Conservation (phyloP, 2,797 vertebrate species). For the Anableps anableps region DNA sequence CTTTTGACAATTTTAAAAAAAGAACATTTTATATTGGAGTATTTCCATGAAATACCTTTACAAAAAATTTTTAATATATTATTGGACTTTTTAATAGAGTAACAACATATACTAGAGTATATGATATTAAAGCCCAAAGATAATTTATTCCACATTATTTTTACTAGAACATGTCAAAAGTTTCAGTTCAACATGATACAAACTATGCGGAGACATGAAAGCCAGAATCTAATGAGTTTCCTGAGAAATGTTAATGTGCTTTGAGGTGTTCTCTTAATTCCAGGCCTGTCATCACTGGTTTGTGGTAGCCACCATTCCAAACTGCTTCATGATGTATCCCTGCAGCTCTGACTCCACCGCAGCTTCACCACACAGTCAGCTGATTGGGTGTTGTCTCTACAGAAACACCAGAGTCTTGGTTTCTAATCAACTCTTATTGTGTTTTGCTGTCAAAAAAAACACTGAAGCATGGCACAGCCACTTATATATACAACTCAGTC, state of each 20-base stretch:
- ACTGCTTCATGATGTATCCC: conserved; percentile 45
- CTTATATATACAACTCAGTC: conserved; percentile 36
- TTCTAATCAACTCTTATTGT: conserved; percentile 26
- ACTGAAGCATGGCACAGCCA: conserved; percentile 2
- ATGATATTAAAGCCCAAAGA: background rate
- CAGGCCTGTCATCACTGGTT: conserved; percentile 35
- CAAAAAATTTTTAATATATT: background rate
- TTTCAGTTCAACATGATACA: background rate
- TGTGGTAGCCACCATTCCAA: conserved; percentile 21
- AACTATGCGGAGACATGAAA: conserved; percentile 8
- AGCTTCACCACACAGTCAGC: conserved; percentile 17
- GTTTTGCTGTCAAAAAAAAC: conserved; percentile 32
- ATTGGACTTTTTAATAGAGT: background rate
- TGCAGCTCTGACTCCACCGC: conserved; percentile 28
- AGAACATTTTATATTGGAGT: background rate
- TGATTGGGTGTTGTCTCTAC: conserved; percentile 33
- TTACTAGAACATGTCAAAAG: background rate
- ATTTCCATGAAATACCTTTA: background rate
- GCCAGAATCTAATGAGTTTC: conserved; percentile 13
- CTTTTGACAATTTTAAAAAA: background rate
- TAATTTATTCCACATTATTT: background rate
- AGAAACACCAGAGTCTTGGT: conserved; percentile 11
- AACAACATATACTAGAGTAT: background rate
- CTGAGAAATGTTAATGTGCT: conserved; percentile 1
- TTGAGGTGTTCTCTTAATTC: conserved; percentile 33